Percentiles rank a stretch among this genome's conserved stretches.
These are phyloP conservation scores for Andrena praecox DNA, from an alignment of 2,888 invertebrate genomes.

Conservation along the genomic window DNA sequence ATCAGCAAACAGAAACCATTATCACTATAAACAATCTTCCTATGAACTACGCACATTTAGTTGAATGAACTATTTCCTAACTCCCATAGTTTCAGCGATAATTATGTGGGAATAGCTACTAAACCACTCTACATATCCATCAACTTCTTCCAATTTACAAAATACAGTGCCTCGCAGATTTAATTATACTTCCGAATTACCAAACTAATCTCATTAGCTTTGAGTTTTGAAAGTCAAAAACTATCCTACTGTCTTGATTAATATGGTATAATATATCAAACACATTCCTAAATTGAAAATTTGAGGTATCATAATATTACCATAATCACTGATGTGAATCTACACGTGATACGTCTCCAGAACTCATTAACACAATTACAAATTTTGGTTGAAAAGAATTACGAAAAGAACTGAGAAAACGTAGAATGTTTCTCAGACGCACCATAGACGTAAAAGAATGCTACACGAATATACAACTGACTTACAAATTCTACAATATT, in stretches of 20 bases:
- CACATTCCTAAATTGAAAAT: not conserved
- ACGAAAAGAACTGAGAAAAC: not conserved
- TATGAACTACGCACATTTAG: conserved; percentile 6
- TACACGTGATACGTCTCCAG: not conserved
- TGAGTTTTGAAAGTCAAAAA: not conserved
- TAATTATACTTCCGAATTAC: not conserved
- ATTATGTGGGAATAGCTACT: not conserved
- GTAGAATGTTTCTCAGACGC: not conserved
- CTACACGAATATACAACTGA: not conserved
- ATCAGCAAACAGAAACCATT: not conserved
- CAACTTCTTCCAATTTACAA: not conserved
- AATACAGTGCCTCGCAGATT: conserved; percentile 17
- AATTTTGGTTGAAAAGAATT: not conserved
- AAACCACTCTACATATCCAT: not conserved
- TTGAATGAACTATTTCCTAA: not conserved
- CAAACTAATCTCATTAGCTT: not conserved
- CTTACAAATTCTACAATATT: not conserved
- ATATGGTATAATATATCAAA: not conserved
- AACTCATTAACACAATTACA: not conserved
- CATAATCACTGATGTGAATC: not conserved
- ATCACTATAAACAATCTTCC: not conserved
- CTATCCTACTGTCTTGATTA: not conserved
- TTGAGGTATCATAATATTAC: not conserved
- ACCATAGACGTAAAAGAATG: not conserved
- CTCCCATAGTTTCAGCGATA: not conserved